Evolutionary conservation across 2,888 invertebrate genomes (phyloP), one percentile per base, ranked within the genome.

Genomic region (Alviniconcha strummeri): DNA sequence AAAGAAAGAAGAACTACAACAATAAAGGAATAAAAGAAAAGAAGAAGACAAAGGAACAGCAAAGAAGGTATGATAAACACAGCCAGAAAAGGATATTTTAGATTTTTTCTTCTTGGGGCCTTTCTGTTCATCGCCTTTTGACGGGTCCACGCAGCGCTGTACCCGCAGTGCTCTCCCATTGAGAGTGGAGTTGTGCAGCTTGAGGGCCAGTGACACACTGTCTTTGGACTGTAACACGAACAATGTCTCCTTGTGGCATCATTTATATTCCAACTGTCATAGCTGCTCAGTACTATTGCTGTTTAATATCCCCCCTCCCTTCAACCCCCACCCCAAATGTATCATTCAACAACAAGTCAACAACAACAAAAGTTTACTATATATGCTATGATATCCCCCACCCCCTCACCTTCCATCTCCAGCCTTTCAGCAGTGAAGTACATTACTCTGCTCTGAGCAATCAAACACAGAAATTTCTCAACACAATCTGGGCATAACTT

Each of bases 151-250:
- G 64, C 86, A 86, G 1, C 82, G 72, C 81, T 82, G 74, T 9
- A 86, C 82, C 57, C 86, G 79, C 57, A 86, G 55, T 19, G 80
- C 52, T 71, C 86, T 82, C n/a, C 84, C 85, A 36, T 81, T 52
- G 17, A 86, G 57, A 13, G 83, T 80, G 5, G 79, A 69, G 55
- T 83, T 81, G 57, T 85, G 76, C 64, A 86, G 77, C 19, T 86
- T 84, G 52, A 86, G 13, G 9, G 86, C 86, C 67, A 86, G 81
- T 0, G 82, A 83, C 13, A 86, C 86, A 71, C 83, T 84, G 80
- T 86, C 86, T 36, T 84, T 81, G 3, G 86, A 86, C 86, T 86
- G 78, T 0, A 19, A 69, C 57, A 81, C 7, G 57, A 79, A 82
- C 72, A 80, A 72, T 79, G 36, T 36, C 36, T 36, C 36, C 36